These are phyloP conservation scores for Trissolcus basalis DNA, from an alignment of 1,140 invertebrate species.

Conservation along the genomic window DNA sequence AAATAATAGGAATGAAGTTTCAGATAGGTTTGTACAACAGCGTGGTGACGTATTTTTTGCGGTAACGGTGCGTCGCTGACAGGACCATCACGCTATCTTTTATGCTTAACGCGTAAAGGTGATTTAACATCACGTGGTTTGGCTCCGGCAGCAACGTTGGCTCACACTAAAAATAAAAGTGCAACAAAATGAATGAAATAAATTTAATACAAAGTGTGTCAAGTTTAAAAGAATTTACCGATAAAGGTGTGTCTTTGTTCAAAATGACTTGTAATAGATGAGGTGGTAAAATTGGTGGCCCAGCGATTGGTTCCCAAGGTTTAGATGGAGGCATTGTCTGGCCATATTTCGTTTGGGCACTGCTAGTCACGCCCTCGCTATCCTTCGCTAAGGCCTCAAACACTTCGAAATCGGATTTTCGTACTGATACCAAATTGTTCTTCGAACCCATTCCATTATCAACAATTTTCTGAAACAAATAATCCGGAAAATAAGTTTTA, in stretches of 20 bases:
- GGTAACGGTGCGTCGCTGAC: conserved; percentile 96
- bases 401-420: conserved; percentile 97
- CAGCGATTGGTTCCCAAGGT: conserved; percentile 93
- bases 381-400: conserved; percentile 97
- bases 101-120: conserved; percentile 99
- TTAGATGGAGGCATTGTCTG: conserved; percentile 93
- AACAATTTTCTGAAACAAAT: conserved; percentile 84
- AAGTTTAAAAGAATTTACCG: conserved; percentile 76
- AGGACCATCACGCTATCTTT: conserved; percentile 99
- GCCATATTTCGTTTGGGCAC: conserved; percentile 87
- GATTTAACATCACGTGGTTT: conserved; percentile 99
- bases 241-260: conserved; percentile 97
- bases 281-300: conserved; percentile 97
- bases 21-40: conserved; percentile 99
- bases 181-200: too few species aligned
- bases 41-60: conserved; percentile 99
- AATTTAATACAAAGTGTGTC: too few species aligned
- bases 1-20: conserved; percentile 63
- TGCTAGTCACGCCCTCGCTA: conserved; percentile 84
- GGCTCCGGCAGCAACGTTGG: conserved; percentile 98
- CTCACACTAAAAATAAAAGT: conserved; percentile 87
- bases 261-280: conserved; percentile 98
- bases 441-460: conserved; percentile 92
- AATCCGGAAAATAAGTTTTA: neutral
- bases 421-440: conserved; percentile 94